A percentile compares a stretch with the other conserved stretches of the same genome.
Evolutionary conservation across 2,888 invertebrate genomes (phyloP).

Genomic region (Resseliella maxima): DNA sequence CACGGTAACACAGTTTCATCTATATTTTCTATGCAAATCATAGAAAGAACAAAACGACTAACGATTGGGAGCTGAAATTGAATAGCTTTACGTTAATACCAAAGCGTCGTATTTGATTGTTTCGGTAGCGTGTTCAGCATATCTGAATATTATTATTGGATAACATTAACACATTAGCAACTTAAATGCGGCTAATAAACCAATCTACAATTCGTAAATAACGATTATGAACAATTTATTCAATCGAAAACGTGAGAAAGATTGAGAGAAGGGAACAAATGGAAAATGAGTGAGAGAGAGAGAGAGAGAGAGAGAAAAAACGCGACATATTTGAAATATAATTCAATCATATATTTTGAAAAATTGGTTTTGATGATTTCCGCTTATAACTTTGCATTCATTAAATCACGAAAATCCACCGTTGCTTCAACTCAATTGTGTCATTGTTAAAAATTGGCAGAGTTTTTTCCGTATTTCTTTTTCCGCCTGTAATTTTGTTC

Average conservation of each 20-base stretch:
- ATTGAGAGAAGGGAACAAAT: too few species aligned
- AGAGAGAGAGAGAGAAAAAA: not conserved
- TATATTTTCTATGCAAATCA: not conserved
- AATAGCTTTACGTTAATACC: not conserved
- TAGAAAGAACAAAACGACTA: too few species aligned
- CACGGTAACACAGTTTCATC: not conserved
- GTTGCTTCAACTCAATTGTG: not conserved
- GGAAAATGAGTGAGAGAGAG: too few species aligned
- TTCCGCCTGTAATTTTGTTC: too few species aligned
- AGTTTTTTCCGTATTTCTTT: not conserved
- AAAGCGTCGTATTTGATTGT: not conserved
- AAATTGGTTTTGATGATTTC: conserved; percentile 7
- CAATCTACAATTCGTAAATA: not conserved
- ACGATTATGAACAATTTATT: not conserved
- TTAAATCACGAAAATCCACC: not conserved
- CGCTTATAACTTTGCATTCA: not conserved
- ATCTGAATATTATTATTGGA: not conserved
- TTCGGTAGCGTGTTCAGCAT: not conserved
- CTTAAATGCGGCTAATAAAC: not conserved
- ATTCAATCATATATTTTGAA: not conserved
- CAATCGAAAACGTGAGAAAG: not conserved
- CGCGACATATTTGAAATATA: not conserved
- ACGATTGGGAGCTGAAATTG: too few species aligned
- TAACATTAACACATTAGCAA: conserved; percentile 50
- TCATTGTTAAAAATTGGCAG: conserved; percentile 4